A percentile compares a stretch with the other conserved stretches of the same genome.
phyloP scores from a whole-genome alignment of 2,113 vertebrate species.

The Acrocephalus kingi region DNA sequence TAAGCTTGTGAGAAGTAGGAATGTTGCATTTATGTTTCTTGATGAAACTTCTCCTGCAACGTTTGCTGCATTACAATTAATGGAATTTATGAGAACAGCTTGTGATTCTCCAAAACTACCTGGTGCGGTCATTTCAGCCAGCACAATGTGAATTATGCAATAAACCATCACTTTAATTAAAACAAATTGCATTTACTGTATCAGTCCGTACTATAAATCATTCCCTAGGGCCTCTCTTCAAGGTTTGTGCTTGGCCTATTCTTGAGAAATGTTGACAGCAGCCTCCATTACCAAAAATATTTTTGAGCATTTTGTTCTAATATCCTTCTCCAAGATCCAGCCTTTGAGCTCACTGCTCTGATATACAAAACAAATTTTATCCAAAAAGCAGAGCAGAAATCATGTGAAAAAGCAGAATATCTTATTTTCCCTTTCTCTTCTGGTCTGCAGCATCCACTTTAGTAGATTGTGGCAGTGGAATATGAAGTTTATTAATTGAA shows the following conservation, averaged over 20 bases:
- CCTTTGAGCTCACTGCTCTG: background rate
- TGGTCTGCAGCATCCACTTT: background rate
- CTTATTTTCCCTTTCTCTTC: background rate
- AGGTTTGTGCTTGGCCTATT: conserved; percentile 44
- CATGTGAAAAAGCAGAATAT: background rate
- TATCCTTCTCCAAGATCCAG: background rate
- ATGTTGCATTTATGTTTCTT: conserved; percentile 38
- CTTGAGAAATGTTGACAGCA: conserved; percentile 74
- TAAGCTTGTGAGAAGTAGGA: background rate
- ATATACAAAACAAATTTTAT: background rate
- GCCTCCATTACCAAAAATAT: conserved; percentile 40
- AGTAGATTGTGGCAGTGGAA: background rate
- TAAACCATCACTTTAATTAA: conserved; percentile 77
- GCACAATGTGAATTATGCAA: conserved; percentile 74
- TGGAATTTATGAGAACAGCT: conserved; percentile 68
- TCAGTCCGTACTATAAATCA: conserved; percentile 63
- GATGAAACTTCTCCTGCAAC: conserved; percentile 47
- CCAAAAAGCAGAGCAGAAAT: background rate
- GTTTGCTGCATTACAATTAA: conserved; percentile 68
- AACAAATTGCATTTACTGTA: conserved; percentile 75
- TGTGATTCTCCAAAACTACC: conserved; percentile 72
- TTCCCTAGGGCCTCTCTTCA: conserved; percentile 61
- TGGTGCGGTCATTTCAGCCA: conserved; percentile 63
- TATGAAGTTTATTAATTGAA: conserved; percentile 32
- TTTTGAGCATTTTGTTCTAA: conserved; percentile 40